Evolutionary conservation across 2,113 vertebrate species (phyloP).

Genomic region (Cygnus buccinator): DNA sequence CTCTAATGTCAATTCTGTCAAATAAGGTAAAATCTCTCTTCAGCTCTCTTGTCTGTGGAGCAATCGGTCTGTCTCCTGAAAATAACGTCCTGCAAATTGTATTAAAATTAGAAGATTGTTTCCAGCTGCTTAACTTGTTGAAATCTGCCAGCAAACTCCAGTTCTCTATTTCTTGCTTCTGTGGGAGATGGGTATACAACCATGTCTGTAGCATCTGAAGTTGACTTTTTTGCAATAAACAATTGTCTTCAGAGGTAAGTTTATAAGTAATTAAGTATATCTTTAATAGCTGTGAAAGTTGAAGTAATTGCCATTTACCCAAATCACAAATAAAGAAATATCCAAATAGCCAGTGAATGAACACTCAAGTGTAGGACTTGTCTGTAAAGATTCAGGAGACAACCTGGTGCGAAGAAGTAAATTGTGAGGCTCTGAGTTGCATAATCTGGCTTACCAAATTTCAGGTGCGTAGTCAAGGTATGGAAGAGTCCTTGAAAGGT

Average conservation of each 20-base stretch:
- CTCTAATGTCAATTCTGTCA: neutral
- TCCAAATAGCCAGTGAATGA: neutral
- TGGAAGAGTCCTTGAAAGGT: neutral
- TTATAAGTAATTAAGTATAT: neutral
- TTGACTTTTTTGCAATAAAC: neutral
- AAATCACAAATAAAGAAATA: neutral
- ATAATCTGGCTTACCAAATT: neutral
- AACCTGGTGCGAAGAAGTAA: neutral
- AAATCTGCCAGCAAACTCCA: neutral
- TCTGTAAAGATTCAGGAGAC: neutral
- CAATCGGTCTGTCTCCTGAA: neutral
- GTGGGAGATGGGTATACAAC: neutral
- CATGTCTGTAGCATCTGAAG: neutral
- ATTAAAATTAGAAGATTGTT: conserved; percentile 2
- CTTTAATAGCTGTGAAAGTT: neutral
- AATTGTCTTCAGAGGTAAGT: neutral
- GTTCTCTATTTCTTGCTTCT: neutral
- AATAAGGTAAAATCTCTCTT: neutral
- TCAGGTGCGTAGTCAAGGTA: neutral
- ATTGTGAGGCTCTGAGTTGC: neutral
- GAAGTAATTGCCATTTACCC: neutral
- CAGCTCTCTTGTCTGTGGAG: neutral
- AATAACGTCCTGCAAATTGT: neutral
- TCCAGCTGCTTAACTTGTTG: neutral
- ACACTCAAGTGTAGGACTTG: neutral